A percentile compares a stretch with the other conserved stretches of the same genome.
Conservation (phyloP, 2,888 invertebrate genomes). For the Eristalinus aeneus region DNA sequence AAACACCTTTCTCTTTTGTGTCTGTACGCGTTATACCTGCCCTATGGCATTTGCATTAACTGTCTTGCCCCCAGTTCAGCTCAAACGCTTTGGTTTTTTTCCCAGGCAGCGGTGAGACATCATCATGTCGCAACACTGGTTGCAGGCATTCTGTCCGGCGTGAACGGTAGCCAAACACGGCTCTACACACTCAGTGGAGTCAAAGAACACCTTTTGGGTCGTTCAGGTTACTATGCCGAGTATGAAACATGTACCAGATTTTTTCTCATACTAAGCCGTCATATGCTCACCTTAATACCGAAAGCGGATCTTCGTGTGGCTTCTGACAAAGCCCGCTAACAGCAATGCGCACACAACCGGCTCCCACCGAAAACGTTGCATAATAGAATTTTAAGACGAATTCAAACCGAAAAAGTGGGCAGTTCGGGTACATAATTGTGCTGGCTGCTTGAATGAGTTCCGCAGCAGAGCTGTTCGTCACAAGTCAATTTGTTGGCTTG, state of each 20-base stretch:
- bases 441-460: slow-evolving; percentile 21
- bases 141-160: slow-evolving; percentile 1
- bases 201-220: slow-evolving; percentile 48
- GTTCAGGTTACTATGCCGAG: slow-evolving; percentile 28
- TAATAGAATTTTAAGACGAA: slow-evolving; percentile 44
- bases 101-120: not conserved
- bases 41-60: slow-evolving; percentile 66
- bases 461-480: slow-evolving; percentile 9
- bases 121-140: slow-evolving; percentile 35
- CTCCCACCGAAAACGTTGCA: slow-evolving; percentile 18
- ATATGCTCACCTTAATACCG: slow-evolving; percentile 38
- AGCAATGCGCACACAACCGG: not conserved
- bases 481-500: slow-evolving; percentile 6
- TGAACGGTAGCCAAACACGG: slow-evolving; percentile 28
- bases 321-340: slow-evolving; percentile 22
- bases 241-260: slow-evolving; percentile 5
- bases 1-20: slow-evolving; percentile 64
- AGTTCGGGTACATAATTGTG: slow-evolving; percentile 20
- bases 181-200: slow-evolving; percentile 2
- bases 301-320: slow-evolving; percentile 50
- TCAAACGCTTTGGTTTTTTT: slow-evolving; percentile 38
- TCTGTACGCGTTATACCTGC: slow-evolving; percentile 27
- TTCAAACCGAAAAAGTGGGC: slow-evolving; percentile 24
- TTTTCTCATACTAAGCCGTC: slow-evolving; percentile 9
- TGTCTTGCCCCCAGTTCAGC: slow-evolving; percentile 20